Base-by-base conservation (phyloP, 1,140 invertebrate species). In the Liolophura sinensis region DNA sequence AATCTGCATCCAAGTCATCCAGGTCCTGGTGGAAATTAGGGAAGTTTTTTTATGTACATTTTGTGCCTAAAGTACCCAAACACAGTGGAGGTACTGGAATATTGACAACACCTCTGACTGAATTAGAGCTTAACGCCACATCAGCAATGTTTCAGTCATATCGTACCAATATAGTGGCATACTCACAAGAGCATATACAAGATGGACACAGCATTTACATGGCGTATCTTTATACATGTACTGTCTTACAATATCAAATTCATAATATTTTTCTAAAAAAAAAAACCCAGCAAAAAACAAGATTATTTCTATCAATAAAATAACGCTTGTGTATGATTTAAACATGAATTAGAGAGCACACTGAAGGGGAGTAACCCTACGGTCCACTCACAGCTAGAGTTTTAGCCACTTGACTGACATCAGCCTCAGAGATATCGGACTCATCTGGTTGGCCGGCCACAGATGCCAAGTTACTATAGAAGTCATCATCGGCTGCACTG, bases 1-100 rank as follows among this genome's bases (percentile, higher is more conserved):
- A 65, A 64, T 79, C 75, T 14, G 78, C 78, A 75, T 82, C 81
- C 74, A 82, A 76, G 60, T 82, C 81, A 73, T 82, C 81, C 16
- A 82, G 68, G 62, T 78, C 78, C 81, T 82, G 61, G 49, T 72
- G 65, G n/a, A 47, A 58, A 54, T 51, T 25, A 60, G 48, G 11
- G 48, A 59, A 40, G 24, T 47, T 22, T n/a, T n/a, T n/a, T 27
- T 63, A 47, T 27, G 7, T 64, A 25, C 31, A 51, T 52, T 22
- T 20, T 46, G 24, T 49, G 22, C 31, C 40, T 20, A 6, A 54
- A 11, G 15, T 54, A 31, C 24, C 20, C 46, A 50, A 47, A 1
- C 40, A 11, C 22, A 20, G 46, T 16, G 7, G 20, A 48, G 24
- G 40, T 11, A 61, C 24, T 48, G 24, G 22, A 46, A 48, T n/a